Base-by-base conservation (phyloP, 2,888 invertebrate species). In the Pammene aurita region DNA sequence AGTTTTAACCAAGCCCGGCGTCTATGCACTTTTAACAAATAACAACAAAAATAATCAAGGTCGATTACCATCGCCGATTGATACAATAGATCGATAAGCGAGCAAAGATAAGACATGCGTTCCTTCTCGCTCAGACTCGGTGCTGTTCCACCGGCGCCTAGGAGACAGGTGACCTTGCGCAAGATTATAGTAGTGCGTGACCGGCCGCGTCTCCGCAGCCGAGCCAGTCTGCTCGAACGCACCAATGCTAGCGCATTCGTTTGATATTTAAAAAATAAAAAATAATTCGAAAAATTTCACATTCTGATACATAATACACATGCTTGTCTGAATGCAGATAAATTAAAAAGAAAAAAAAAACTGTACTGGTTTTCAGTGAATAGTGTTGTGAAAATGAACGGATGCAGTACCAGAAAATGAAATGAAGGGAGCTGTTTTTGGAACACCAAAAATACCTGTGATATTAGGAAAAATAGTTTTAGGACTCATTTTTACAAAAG, bases 401-500 rank as follows among this genome's bases (percentile, higher is more conserved):
- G 62, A 63, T 69, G 41, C 60, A 11, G 60, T 66, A 63, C 57
- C 64, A 72, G 71, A 72, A 71, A 68, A 78, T 91, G 92, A 89
- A 85, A 92, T 92, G 92, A 91, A 87, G 88, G 87, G 81, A 42
- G 82, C 83, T 78, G 77, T 78, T 70, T 74, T 72, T n/a, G 75
- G 77, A 73, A 76, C 78, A 72, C 85, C 86, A 35, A 85, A 85
- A 75, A 77, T 90, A 78, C 87, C 90, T 67, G 82, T 88, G 82
- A 85, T 93, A 72, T 82, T 94, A 74, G 94, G 93, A 75, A 93
- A 93, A 78, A 87, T 94, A 76, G 83, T 94, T 56, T 85, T 94
- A 63, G 94, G 94, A 74, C 95, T 95, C 95, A 91, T 95, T 68
- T 91, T 94, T 76, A 93, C 93, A 68, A 94, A 94, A 81, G 93